Conservation (phyloP, 2,797 vertebrate genomes). For the Myripristis jacobus region DNA sequence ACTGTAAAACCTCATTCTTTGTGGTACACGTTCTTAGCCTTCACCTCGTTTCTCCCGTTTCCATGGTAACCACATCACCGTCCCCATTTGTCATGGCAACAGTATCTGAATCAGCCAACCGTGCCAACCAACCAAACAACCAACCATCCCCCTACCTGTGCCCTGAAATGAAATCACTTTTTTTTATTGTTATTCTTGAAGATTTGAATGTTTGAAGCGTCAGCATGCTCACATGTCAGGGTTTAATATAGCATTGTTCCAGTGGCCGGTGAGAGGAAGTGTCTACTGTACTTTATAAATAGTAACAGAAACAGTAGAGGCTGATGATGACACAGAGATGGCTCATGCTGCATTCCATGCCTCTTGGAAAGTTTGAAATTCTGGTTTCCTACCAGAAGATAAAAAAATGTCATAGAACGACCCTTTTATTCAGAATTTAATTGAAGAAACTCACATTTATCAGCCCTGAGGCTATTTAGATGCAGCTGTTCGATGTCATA, state of each 20-base stretch:
- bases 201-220: background rate
- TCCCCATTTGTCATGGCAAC: constrained; percentile 62
- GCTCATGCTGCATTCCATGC: background rate
- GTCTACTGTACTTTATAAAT: constrained; percentile 6
- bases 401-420: too few species aligned
- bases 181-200: background rate
- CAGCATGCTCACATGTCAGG: background rate
- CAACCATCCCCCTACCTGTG: too few species aligned
- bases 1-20: constrained; percentile 2
- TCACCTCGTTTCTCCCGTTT: constrained; percentile 16
- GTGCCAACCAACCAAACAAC: background rate
- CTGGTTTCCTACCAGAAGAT: too few species aligned
- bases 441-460: too few species aligned
- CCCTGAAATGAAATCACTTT: background rate
- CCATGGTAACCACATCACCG: constrained; percentile 59
- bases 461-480: too few species aligned
- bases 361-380: too few species aligned
- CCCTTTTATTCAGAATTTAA: too few species aligned
- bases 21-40: constrained; percentile 1
- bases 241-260: background rate
- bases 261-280: background rate
- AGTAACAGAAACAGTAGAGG: background rate
- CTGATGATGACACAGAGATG: constrained; percentile 4
- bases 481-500: too few species aligned
- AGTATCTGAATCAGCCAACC: constrained; percentile 17